Evolutionary conservation across 2,888 invertebrate genomes (phyloP).

Genomic region (Cosmorhoe ocellata): DNA sequence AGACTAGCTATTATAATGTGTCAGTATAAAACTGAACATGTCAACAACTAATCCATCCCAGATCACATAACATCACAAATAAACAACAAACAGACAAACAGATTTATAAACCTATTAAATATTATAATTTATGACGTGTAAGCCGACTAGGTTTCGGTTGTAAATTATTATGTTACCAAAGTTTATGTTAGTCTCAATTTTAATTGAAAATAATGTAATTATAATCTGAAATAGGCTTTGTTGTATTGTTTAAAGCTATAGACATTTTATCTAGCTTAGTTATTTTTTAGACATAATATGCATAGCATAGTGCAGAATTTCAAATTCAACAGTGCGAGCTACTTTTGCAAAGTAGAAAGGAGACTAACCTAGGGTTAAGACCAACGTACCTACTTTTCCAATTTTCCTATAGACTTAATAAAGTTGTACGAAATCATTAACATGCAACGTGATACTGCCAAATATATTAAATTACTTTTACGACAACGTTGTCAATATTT

Average conservation of each 20-base stretch:
- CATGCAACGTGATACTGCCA: constrained; percentile 20
- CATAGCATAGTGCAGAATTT: too few relatives aligned
- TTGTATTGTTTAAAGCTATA: background rate
- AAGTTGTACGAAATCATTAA: constrained; percentile 12
- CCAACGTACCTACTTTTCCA: too few relatives aligned
- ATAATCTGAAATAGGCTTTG: background rate
- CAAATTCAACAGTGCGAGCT: too few relatives aligned
- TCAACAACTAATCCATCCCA: constrained; percentile 35
- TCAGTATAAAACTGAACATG: too few relatives aligned
- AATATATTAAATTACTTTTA: constrained; percentile 19
- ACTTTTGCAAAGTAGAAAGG: too few relatives aligned
- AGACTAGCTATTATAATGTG: too few relatives aligned
- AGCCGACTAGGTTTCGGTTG: constrained; percentile 45
- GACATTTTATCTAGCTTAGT: too few relatives aligned
- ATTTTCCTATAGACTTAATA: too few relatives aligned
- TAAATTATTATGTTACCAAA: constrained; percentile 47
- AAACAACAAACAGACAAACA: constrained; percentile 45
- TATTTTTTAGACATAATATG: too few relatives aligned
- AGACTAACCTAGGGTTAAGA: too few relatives aligned
- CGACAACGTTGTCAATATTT: constrained; percentile 31
- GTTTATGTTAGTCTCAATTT: constrained; percentile 30
- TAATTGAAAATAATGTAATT: constrained; percentile 23
- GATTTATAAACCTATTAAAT: constrained; percentile 54
- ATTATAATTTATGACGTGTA: constrained; percentile 51
- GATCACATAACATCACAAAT: constrained; percentile 55